These are phyloP conservation scores for Semotilus atromaculatus DNA, from an alignment of 2,797 vertebrate genomes.

Conservation along the genomic window DNA sequence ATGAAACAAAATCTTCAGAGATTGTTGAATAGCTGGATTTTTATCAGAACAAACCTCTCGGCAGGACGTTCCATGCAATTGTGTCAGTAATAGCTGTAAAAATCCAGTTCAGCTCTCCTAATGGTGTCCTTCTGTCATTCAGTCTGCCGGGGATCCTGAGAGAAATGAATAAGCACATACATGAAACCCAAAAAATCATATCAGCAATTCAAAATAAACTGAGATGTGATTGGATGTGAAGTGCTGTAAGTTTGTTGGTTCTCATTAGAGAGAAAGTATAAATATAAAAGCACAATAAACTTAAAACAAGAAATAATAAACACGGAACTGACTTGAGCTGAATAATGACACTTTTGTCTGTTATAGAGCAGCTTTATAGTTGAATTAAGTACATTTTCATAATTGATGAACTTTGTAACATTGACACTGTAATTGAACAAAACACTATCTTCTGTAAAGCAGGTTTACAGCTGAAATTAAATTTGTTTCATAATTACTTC, in stretches of 20 bases:
- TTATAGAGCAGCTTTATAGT: neutral
- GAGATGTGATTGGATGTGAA: neutral
- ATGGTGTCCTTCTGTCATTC: constrained; percentile 94
- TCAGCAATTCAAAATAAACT: constrained; percentile 49
- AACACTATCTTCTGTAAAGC: neutral
- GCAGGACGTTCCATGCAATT: constrained; percentile 97
- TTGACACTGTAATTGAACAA: neutral
- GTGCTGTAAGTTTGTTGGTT: neutral
- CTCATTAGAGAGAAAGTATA: neutral
- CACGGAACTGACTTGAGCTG: neutral
- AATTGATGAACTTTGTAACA: neutral
- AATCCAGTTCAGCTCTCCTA: constrained; percentile 99
- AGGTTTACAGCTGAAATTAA: neutral
- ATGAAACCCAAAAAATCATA: constrained; percentile 52
- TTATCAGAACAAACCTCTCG: constrained; percentile 83
- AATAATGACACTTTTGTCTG: neutral
- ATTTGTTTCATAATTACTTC: neutral
- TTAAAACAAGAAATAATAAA: no score
- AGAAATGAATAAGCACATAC: constrained; percentile 45
- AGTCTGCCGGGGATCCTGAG: constrained; percentile 93
- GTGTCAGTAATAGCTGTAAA: constrained; percentile 99
- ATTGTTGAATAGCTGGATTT: constrained; percentile 4
- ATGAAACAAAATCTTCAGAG: neutral
- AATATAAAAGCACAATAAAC: neutral
- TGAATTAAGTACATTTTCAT: neutral